A percentile compares a stretch with the other conserved stretches of the same genome.
Evolutionary conservation across 1,140 invertebrate species (phyloP).

Genomic region (Dendrolimus kikuchii): DNA sequence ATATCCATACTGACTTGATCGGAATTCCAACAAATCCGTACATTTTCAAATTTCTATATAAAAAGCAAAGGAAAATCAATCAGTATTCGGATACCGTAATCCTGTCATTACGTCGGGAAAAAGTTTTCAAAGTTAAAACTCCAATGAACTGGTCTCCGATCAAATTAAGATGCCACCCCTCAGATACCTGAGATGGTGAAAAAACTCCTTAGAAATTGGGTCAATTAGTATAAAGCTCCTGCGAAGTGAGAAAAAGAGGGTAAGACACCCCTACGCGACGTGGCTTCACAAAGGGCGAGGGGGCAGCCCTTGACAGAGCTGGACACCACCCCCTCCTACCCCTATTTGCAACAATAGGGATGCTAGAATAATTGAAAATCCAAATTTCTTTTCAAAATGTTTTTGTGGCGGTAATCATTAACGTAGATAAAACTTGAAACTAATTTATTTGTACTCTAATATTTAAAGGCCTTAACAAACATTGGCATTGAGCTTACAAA

Average conservation of each 20-base stretch:
- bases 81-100: too few relatives aligned
- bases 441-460: too few relatives aligned
- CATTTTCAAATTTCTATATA: too few relatives aligned
- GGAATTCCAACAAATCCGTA: too few relatives aligned
- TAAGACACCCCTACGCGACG: constrained; percentile 29
- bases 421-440: too few relatives aligned
- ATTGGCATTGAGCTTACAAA: too few relatives aligned
- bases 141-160: constrained; percentile 23
- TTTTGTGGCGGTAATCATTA: too few relatives aligned
- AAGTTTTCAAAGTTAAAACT: constrained; percentile 2
- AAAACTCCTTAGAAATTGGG: constrained; percentile 52
- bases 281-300: constrained; percentile 47
- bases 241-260: constrained; percentile 34
- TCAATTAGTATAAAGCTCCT: constrained; percentile 57
- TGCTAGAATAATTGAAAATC: too few relatives aligned
- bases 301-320: constrained; percentile 31
- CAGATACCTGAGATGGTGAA: constrained; percentile 24
- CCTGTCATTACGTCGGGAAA: not conserved
- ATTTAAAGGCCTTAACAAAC: too few relatives aligned
- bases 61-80: too few relatives aligned
- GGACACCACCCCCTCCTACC: constrained; percentile 30
- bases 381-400: too few relatives aligned
- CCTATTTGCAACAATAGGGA: constrained; percentile 1
- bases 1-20: too few relatives aligned
- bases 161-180: constrained; percentile 30